These are phyloP conservation scores for Imbricaverruca yamaguchii DNA, from an alignment of 2,888 invertebrate genomes.

Conservation along the genomic window DNA sequence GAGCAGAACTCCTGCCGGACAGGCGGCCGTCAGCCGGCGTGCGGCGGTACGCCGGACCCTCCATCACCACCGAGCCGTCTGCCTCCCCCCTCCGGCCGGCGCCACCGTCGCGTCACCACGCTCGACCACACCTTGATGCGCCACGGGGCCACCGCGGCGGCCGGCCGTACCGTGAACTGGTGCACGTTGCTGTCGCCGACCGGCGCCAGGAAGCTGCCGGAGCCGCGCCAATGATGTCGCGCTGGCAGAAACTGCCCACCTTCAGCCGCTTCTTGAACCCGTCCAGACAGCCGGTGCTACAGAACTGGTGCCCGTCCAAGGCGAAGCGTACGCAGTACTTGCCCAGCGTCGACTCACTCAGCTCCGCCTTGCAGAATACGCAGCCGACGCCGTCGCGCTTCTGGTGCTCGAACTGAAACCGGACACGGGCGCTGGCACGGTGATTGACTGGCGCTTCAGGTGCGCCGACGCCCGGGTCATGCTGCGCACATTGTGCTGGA, in stretches of 20 bases:
- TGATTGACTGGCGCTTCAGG: too few relatives aligned
- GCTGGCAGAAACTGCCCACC: conserved; percentile 87
- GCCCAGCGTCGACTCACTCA: conserved; percentile 70
- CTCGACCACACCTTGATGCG: neutral
- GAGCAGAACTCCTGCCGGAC: conserved; percentile 31
- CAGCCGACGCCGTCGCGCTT: conserved; percentile 14
- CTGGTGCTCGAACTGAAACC: conserved; percentile 61
- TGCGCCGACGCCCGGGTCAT: too few relatives aligned
- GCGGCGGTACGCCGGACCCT: too few relatives aligned
- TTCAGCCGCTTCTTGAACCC: conserved; percentile 82
- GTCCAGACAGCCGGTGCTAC: conserved; percentile 74
- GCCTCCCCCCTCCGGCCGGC: conserved; percentile 26
- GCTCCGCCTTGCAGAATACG: conserved; percentile 57
- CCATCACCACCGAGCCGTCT: neutral
- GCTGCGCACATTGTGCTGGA: too few relatives aligned
- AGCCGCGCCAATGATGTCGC: conserved; percentile 57
- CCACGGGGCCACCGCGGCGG: neutral
- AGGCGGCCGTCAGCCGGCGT: too few relatives aligned
- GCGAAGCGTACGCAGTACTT: conserved; percentile 91
- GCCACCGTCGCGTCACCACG: conserved; percentile 24
- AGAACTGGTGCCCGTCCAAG: conserved; percentile 84
- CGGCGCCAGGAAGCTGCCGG: conserved; percentile 72
- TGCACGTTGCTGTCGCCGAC: conserved; percentile 67
- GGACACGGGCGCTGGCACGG: neutral
- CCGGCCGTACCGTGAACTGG: conserved; percentile 61